These are phyloP conservation scores for Sebastes trivittatus DNA, from an alignment of 2,797 vertebrate species.

Conservation along the genomic window DNA sequence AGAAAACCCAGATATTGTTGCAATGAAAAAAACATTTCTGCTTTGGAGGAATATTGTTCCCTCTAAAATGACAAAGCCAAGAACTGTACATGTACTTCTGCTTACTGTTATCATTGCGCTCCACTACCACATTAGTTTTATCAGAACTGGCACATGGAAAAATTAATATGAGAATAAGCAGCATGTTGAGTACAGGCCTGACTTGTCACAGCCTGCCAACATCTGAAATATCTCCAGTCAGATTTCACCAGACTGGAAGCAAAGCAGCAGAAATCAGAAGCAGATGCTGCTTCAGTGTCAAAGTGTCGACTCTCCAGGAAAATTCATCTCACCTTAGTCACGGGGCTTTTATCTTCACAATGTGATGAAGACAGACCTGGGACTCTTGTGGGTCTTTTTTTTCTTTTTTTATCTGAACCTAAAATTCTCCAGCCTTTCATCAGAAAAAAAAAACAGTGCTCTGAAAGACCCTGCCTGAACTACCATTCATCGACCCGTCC, in stretches of 20 bases:
- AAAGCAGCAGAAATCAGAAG: conserved; percentile 15
- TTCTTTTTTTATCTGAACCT: neutral
- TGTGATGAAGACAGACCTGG: conserved; percentile 5
- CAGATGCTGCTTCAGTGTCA: conserved; percentile 8
- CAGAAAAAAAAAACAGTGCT: neutral
- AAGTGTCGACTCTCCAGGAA: conserved; percentile 32
- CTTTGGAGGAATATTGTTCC: neutral
- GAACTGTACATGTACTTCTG: neutral
- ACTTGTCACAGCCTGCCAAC: conserved; percentile 47
- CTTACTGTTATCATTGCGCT: neutral
- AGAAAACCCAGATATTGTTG: neutral
- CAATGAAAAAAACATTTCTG: neutral
- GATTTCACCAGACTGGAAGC: conserved; percentile 15
- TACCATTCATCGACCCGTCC: conserved; percentile 46
- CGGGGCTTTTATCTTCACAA: conserved; percentile 34
- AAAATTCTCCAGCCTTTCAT: conserved; percentile 14
- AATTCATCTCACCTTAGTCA: conserved; percentile 31
- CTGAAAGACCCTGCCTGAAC: conserved; percentile 15
- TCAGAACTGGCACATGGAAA: conserved; percentile 31
- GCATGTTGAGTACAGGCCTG: conserved; percentile 13
- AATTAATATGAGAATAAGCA: conserved; percentile 31
- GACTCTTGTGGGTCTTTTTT: neutral
- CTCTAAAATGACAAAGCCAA: conserved; percentile 11
- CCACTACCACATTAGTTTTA: conserved; percentile 33
- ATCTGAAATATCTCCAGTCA: conserved; percentile 30